phyloP scores from a whole-genome alignment of 2,797 vertebrate genomes.

The Cyprinodon diabolis region DNA sequence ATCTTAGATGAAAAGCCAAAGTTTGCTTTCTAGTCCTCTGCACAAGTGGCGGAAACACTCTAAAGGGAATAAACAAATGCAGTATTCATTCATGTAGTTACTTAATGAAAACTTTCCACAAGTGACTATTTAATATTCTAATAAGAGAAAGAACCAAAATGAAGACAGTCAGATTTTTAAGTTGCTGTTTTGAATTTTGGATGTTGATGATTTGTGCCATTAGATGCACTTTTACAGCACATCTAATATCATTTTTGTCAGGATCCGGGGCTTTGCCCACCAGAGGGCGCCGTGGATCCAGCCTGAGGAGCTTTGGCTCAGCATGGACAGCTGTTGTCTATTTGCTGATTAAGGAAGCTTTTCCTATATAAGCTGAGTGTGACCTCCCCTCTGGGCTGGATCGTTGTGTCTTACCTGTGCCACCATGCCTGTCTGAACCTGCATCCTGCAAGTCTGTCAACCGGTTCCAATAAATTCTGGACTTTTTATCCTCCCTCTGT shows the following conservation, averaged over 20 bases:
- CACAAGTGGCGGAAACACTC: slow-evolving; percentile 6
- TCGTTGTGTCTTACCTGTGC: too few relatives aligned
- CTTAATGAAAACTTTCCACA: slow-evolving; percentile 22
- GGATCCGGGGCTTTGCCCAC: too few relatives aligned
- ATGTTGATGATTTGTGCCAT: not conserved
- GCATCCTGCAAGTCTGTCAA: too few relatives aligned
- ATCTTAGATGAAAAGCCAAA: slow-evolving; percentile 18
- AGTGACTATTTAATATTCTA: slow-evolving; percentile 8
- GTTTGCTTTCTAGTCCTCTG: slow-evolving; percentile 17
- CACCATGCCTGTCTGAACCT: too few relatives aligned
- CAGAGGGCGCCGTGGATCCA: too few relatives aligned
- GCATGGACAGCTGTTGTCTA: too few relatives aligned
- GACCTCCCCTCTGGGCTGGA: too few relatives aligned
- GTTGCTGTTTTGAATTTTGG: not conserved
- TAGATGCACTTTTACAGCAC: not conserved
- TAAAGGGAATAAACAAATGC: slow-evolving; percentile 17
- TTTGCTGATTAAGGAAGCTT: too few relatives aligned
- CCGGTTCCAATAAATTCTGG: too few relatives aligned
- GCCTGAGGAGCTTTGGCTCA: too few relatives aligned
- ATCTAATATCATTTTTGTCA: not conserved
- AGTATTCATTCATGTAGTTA: slow-evolving; percentile 17
- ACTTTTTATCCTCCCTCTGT: too few relatives aligned
- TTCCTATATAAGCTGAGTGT: too few relatives aligned
- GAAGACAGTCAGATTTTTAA: not conserved
- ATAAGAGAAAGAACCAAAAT: slow-evolving; percentile 5